A percentile compares a stretch with the other conserved stretches of the same genome.
phyloP scores from a whole-genome alignment of 2,797 vertebrate genomes.

The Hemibagrus guttatus region DNA sequence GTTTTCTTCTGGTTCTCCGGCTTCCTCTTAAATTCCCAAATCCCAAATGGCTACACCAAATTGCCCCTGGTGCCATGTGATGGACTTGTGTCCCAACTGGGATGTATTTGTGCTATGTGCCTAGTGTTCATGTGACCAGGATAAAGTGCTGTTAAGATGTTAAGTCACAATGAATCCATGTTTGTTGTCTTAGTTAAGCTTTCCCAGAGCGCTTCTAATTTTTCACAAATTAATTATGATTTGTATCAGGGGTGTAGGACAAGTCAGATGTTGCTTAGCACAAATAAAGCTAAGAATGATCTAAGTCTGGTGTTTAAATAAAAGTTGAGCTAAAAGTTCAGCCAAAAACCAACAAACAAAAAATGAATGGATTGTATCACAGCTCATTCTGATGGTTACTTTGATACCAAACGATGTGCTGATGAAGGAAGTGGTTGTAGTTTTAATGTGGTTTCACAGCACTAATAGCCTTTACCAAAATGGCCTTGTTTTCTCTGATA shows the following conservation, averaged over 20 bases:
- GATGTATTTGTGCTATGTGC: not conserved
- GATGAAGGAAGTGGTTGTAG: not conserved
- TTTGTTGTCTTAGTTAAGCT: not conserved
- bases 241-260: not conserved
- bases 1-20: not conserved
- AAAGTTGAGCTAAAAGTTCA: not conserved
- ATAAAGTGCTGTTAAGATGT: not conserved
- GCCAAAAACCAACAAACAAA: not conserved
- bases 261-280: not conserved
- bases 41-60: not conserved
- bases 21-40: not conserved
- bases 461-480: not conserved
- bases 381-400: not conserved
- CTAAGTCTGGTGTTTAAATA: not conserved
- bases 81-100: not conserved
- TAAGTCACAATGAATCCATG: not conserved
- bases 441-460: not conserved
- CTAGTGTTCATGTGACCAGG: not conserved
- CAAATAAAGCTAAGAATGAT: not conserved
- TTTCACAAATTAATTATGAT: not conserved
- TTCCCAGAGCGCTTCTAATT: not conserved
- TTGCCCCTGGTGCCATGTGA: not conserved
- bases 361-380: not conserved
- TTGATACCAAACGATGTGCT: not conserved
- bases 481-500: not conserved